A percentile compares a stretch with the other conserved stretches of the same genome.
Evolutionary conservation across 2,113 vertebrate genomes (phyloP).

Genomic region (Melanocharis versteri): DNA sequence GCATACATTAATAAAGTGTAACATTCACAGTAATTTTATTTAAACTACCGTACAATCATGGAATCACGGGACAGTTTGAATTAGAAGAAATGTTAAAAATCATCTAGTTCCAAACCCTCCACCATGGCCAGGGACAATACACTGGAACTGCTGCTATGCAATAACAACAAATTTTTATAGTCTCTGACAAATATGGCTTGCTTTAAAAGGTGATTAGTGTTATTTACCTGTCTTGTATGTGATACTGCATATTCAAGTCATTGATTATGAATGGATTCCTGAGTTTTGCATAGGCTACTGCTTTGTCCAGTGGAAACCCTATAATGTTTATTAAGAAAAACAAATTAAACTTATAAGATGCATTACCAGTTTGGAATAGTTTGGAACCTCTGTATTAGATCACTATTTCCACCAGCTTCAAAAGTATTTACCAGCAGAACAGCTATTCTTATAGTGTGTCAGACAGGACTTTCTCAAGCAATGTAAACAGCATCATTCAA

Average conservation of each 20-base stretch:
- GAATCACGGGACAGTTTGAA: not conserved
- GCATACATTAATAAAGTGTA: not conserved
- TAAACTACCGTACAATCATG: not conserved
- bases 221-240: slow-evolving; percentile 88
- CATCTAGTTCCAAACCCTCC: not conserved
- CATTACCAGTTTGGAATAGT: not conserved
- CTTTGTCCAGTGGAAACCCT: slow-evolving; percentile 93
- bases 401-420: not conserved
- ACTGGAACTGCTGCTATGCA: not conserved
- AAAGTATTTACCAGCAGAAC: not conserved
- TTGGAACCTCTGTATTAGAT: not conserved
- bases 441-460: not conserved
- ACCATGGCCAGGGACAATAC: not conserved
- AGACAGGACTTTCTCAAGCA: not conserved
- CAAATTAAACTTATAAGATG: slow-evolving; percentile 26
- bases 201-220: not conserved
- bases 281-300: slow-evolving; percentile 89
- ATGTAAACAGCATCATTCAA: not conserved
- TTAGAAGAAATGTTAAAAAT: not conserved
- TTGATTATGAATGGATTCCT: slow-evolving; percentile 91
- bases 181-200: not conserved
- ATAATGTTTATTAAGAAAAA: slow-evolving; percentile 34
- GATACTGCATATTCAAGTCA: slow-evolving; percentile 90
- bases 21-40: not conserved
- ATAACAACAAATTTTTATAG: not conserved